A percentile compares a stretch with the other conserved stretches of the same genome.
Conservation (phyloP, 2,113 vertebrate species). For the Lates calcarifer region DNA sequence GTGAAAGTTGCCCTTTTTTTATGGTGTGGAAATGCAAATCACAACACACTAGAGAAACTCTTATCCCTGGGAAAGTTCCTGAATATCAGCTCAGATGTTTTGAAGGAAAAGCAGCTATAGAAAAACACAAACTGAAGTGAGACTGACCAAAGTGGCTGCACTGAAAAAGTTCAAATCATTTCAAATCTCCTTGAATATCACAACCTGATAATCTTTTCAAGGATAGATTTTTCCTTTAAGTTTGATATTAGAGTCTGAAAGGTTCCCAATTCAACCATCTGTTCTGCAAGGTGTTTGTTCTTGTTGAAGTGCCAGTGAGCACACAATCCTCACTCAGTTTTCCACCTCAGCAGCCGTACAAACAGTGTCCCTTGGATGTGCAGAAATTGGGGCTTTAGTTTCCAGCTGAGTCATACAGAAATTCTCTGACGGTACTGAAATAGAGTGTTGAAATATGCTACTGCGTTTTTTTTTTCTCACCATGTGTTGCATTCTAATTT, state of each 20-base stretch:
- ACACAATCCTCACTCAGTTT: background rate
- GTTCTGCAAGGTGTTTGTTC: background rate
- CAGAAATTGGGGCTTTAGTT: constrained; percentile 45
- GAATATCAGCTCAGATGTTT: too few species aligned
- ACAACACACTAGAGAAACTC: too few species aligned
- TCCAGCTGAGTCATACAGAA: constrained; percentile 46
- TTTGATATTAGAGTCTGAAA: background rate
- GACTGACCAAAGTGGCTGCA: background rate
- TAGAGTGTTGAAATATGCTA: constrained; percentile 37
- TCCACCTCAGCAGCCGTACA: constrained; percentile 24
- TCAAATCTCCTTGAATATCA: background rate
- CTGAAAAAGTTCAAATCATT: background rate
- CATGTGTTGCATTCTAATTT: constrained; percentile 41
- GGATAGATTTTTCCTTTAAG: background rate
- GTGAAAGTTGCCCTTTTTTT: too few species aligned
- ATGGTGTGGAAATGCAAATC: too few species aligned
- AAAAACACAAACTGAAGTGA: background rate
- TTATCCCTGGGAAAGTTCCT: too few species aligned
- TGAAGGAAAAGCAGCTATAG: too few species aligned
- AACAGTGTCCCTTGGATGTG: constrained; percentile 27
- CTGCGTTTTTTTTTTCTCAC: constrained; percentile 19
- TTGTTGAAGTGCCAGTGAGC: constrained; percentile 19
- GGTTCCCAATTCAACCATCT: background rate
- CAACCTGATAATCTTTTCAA: background rate
- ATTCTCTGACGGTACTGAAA: constrained; percentile 22